Percentiles rank a stretch among this genome's conserved stretches.
Evolutionary conservation across 2,888 invertebrate species (phyloP).

Genomic region (Alcis repandata): DNA sequence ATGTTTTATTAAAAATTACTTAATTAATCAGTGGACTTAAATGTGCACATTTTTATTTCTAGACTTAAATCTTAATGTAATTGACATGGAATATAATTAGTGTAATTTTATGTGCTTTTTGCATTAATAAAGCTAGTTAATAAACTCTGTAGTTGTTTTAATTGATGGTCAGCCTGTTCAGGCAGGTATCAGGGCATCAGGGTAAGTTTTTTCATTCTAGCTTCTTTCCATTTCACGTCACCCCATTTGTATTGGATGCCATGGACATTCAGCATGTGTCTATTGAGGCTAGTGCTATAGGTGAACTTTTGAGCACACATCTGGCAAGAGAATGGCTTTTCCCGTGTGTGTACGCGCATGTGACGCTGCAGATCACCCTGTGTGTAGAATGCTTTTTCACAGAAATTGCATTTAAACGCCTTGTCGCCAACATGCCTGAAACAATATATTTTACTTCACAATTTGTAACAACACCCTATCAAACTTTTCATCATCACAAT

Average conservation of each 20-base stretch:
- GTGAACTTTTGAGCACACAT: slow-evolving; percentile 74
- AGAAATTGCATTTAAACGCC: slow-evolving; percentile 71
- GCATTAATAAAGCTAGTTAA: slow-evolving; percentile 40
- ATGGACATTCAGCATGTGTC: slow-evolving; percentile 78
- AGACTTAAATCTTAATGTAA: slow-evolving; percentile 47
- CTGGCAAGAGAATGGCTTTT: slow-evolving; percentile 77
- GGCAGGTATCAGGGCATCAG: slow-evolving; percentile 43
- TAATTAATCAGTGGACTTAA: slow-evolving; percentile 32
- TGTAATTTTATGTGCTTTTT: slow-evolving; percentile 48
- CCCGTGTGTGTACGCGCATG: slow-evolving; percentile 73
- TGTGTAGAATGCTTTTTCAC: slow-evolving; percentile 72
- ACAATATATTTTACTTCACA: slow-evolving; percentile 2
- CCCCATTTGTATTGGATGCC: slow-evolving; percentile 76
- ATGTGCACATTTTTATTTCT: slow-evolving; percentile 44
- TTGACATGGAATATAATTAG: slow-evolving; percentile 50
- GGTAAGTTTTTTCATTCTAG: slow-evolving; percentile 46
- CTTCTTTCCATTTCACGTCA: slow-evolving; percentile 60
- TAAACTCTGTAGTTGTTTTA: slow-evolving; percentile 33
- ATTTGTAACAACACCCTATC: too few species aligned
- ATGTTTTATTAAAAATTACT: slow-evolving; percentile 6
- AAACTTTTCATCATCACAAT: too few species aligned
- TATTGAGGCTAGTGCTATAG: slow-evolving; percentile 79
- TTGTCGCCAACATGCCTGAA: slow-evolving; percentile 79
- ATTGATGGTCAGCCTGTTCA: slow-evolving; percentile 3
- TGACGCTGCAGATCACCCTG: slow-evolving; percentile 73